Conservation (phyloP, 1,140 invertebrate species). For the Zophobas morio region DNA sequence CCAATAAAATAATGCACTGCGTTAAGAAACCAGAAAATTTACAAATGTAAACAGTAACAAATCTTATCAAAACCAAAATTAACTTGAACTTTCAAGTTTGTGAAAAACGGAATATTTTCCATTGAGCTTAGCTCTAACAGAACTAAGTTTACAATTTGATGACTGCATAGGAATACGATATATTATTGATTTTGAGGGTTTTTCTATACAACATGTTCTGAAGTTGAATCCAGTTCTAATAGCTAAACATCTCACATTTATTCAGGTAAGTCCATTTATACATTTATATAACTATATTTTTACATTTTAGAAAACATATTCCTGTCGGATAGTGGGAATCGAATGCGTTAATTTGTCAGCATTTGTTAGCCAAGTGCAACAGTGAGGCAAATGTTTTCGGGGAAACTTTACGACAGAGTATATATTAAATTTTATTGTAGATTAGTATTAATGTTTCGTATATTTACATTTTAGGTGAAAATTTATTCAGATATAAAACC, state of each 20-base stretch:
- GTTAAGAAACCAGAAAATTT: too few relatives aligned
- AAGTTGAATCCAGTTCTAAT: background rate
- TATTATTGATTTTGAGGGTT: background rate
- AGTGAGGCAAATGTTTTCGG: background rate
- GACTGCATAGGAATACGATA: background rate
- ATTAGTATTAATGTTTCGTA: background rate
- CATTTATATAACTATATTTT: background rate
- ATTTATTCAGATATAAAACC: constrained; percentile 27
- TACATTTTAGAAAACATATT: constrained; percentile 17
- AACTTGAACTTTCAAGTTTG: too few relatives aligned
- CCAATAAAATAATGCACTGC: too few relatives aligned
- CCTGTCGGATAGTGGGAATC: background rate
- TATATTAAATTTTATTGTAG: background rate
- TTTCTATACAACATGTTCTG: background rate
- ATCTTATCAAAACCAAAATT: too few relatives aligned
- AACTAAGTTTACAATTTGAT: constrained; percentile 4
- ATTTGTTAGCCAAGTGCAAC: background rate
- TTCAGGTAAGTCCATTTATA: background rate
- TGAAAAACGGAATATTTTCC: too few relatives aligned
- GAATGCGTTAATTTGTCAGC: constrained; percentile 17
- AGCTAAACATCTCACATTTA: background rate
- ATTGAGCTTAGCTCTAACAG: background rate
- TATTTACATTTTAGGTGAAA: constrained; percentile 15
- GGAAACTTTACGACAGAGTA: constrained; percentile 20
- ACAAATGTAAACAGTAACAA: too few relatives aligned